A percentile compares a stretch with the other conserved stretches of the same genome.
phyloP scores from a whole-genome alignment of 2,888 invertebrate species.

The Caenorhabditis drosophilae region DNA sequence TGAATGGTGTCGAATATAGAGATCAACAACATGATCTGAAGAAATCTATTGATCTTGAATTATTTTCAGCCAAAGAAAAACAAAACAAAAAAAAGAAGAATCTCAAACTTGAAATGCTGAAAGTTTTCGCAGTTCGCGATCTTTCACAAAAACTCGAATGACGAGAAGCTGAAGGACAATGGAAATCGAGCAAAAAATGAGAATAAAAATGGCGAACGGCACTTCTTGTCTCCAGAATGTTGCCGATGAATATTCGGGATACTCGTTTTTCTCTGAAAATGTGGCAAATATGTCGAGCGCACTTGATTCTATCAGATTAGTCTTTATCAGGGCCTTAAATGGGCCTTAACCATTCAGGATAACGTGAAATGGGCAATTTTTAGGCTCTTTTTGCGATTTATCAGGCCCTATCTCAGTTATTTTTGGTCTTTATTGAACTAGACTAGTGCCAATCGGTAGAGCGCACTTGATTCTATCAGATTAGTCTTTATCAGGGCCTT shows the following conservation, averaged over 20 bases:
- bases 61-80: too few relatives aligned
- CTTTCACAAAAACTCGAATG: constrained; percentile 26
- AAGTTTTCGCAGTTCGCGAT: constrained; percentile 26
- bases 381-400: too few relatives aligned
- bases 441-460: too few relatives aligned
- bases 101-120: constrained; percentile 24
- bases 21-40: constrained; percentile 46
- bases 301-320: too few relatives aligned
- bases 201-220: constrained; percentile 41
- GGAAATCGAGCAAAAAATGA: constrained; percentile 29
- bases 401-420: too few relatives aligned
- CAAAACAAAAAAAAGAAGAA: background rate
- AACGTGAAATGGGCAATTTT: too few relatives aligned
- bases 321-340: too few relatives aligned
- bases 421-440: too few relatives aligned
- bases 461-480: too few relatives aligned
- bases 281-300: too few relatives aligned
- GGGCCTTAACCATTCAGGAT: too few relatives aligned
- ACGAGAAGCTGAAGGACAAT: constrained; percentile 35
- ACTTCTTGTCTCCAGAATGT: constrained; percentile 35
- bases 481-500: too few relatives aligned
- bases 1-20: constrained; percentile 43
- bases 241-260: constrained; percentile 16
- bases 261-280: constrained; percentile 22
- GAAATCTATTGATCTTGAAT: background rate